Percentiles rank a stretch among this genome's conserved stretches.
phyloP scores from a whole-genome alignment of 2,888 invertebrate species.

The Tetramorium bicarinatum region DNA sequence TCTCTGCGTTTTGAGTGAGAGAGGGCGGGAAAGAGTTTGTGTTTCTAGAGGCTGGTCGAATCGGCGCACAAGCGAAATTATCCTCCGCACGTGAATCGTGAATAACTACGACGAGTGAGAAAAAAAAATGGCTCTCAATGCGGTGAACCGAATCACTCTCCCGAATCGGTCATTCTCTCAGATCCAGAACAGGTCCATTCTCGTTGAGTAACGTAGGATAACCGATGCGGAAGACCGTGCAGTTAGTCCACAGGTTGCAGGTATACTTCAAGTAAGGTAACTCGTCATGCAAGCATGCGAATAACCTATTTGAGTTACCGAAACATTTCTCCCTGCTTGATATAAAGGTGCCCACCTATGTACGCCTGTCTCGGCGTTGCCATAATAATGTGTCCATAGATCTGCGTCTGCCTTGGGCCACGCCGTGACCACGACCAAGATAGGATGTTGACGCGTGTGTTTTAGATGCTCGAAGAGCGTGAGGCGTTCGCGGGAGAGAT shows the following conservation, averaged over 20 bases:
- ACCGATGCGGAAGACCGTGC: slow-evolving; percentile 18
- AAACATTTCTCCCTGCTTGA: neutral
- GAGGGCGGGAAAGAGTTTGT: slow-evolving; percentile 72
- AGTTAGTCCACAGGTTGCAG: slow-evolving; percentile 31
- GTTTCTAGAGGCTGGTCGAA: slow-evolving; percentile 78
- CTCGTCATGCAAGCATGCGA: slow-evolving; percentile 62
- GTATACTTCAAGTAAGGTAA: slow-evolving; percentile 51
- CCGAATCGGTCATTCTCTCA: slow-evolving; percentile 71
- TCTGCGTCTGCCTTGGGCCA: slow-evolving; percentile 10
- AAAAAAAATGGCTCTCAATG: slow-evolving; percentile 66
- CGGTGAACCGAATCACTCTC: slow-evolving; percentile 72
- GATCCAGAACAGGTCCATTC: slow-evolving; percentile 53
- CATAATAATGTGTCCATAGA: slow-evolving; percentile 68
- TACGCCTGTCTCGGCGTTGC: slow-evolving; percentile 18
- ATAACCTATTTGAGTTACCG: slow-evolving; percentile 24
- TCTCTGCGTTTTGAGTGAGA: slow-evolving; percentile 62
- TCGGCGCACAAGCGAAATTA: slow-evolving; percentile 62
- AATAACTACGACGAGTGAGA: slow-evolving; percentile 58
- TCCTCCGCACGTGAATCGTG: slow-evolving; percentile 54
- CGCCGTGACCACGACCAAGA: neutral
- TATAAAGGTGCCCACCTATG: slow-evolving; percentile 11
- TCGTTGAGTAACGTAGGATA: slow-evolving; percentile 40
- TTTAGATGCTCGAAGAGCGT: slow-evolving; percentile 37
- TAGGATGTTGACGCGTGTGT: slow-evolving; percentile 41
- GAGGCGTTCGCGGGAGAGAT: neutral